Evolutionary conservation across 2,888 invertebrate genomes (phyloP).

Genomic region (Agriopis marginaria): DNA sequence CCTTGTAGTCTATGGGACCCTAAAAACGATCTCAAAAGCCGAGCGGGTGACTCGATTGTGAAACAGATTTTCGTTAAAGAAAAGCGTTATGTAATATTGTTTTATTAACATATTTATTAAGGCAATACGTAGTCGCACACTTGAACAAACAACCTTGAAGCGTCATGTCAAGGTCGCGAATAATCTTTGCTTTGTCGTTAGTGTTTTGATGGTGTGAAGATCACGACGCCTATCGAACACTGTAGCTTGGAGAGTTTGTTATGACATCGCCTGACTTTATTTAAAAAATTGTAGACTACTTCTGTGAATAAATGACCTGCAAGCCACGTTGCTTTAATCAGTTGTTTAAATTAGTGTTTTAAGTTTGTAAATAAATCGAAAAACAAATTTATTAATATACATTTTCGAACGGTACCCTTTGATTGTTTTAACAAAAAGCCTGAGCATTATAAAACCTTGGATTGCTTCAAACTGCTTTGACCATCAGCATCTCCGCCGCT

Average conservation of each 20-base stretch:
- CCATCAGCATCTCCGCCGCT: slow-evolving; percentile 14
- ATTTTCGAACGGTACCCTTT: not conserved
- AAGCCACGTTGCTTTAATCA: not conserved
- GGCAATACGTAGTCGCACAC: slow-evolving; percentile 47
- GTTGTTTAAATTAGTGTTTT: not conserved
- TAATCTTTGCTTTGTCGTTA: slow-evolving; percentile 49
- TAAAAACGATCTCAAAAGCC: slow-evolving; percentile 29
- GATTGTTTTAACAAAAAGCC: not conserved
- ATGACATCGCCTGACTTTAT: slow-evolving; percentile 30
- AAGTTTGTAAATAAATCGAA: not conserved
- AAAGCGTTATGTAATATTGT: slow-evolving; percentile 48
- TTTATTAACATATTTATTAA: slow-evolving; percentile 51
- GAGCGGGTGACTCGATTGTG: slow-evolving; percentile 31
- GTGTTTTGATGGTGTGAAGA: slow-evolving; percentile 46
- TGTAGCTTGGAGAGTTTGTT: slow-evolving; percentile 35
- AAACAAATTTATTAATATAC: slow-evolving; percentile 4
- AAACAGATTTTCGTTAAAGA: slow-evolving; percentile 38
- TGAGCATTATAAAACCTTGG: not conserved
- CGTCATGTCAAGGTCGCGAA: slow-evolving; percentile 69
- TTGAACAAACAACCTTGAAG: slow-evolving; percentile 59
- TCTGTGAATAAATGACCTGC: not conserved
- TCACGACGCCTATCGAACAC: slow-evolving; percentile 40
- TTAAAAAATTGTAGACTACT: slow-evolving; percentile 10
- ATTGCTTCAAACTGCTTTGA: slow-evolving; percentile 26
- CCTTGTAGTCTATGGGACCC: no score